Conservation (phyloP, 2,888 invertebrate genomes). For the Cordilura impudica region DNA sequence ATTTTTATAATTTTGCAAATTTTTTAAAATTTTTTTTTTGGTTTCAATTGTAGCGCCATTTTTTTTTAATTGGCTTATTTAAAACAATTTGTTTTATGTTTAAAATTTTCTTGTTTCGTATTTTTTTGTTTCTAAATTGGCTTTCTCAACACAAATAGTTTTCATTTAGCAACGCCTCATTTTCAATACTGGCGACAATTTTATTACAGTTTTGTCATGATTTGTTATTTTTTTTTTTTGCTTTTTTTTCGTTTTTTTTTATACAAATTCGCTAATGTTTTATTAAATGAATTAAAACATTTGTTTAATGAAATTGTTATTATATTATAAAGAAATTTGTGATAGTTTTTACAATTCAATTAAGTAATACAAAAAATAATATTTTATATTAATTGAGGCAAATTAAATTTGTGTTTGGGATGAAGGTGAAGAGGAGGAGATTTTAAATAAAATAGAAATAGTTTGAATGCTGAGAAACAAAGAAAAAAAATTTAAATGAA, state of each 20-base stretch:
- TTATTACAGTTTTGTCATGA: no score
- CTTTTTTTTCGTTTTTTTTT: slow-evolving; percentile 5
- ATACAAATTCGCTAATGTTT: slow-evolving; percentile 46
- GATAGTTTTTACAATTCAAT: slow-evolving; percentile 11
- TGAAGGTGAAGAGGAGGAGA: not conserved
- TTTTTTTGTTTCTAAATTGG: not conserved
- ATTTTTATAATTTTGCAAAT: not conserved
- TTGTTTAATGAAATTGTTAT: slow-evolving; percentile 29
- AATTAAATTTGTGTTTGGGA: not conserved
- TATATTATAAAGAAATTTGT: not conserved
- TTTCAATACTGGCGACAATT: slow-evolving; percentile 52
- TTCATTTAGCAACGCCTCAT: slow-evolving; percentile 58
- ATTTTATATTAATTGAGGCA: not conserved
- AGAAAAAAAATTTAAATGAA: not conserved
- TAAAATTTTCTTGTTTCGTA: slow-evolving; percentile 11
- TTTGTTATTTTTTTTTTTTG: slow-evolving; percentile 31
- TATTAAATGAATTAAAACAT: slow-evolving; percentile 54
- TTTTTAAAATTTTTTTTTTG: not conserved
- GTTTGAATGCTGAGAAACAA: not conserved
- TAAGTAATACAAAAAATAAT: not conserved
- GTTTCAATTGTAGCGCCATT: slow-evolving; percentile 48
- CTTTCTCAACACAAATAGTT: not conserved
- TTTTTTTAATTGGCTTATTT: slow-evolving; percentile 49
- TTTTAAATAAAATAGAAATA: not conserved
- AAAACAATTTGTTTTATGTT: slow-evolving; percentile 47